A percentile compares a stretch with the other conserved stretches of the same genome.
These are phyloP conservation scores for Morpho deidamia DNA, from an alignment of 2,888 invertebrate genomes.

Conservation along the genomic window DNA sequence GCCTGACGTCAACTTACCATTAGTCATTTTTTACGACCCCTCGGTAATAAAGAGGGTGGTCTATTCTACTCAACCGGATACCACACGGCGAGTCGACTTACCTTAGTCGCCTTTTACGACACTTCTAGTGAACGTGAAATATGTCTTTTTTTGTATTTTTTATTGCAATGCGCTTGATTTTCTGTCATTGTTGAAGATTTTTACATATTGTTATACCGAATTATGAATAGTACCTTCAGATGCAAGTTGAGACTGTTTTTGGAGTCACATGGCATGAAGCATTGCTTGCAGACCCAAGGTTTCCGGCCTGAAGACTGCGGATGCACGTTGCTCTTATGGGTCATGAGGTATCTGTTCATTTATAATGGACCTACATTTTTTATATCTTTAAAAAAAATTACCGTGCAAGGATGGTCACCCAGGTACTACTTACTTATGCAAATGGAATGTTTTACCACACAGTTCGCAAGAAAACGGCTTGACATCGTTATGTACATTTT, in stretches of 20 bases:
- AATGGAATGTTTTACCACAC: conserved; percentile 59
- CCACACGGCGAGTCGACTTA: too few relatives aligned
- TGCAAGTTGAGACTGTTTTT: conserved; percentile 43
- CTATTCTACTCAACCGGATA: too few relatives aligned
- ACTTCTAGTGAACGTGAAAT: too few relatives aligned
- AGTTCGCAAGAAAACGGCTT: conserved; percentile 63
- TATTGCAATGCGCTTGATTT: too few relatives aligned
- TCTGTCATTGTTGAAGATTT: too few relatives aligned
- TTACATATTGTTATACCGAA: not conserved
- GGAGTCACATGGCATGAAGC: conserved; percentile 53
- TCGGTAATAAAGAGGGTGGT: too few relatives aligned
- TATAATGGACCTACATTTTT: not conserved
- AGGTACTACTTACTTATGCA: conserved; percentile 51
- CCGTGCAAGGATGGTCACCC: too few relatives aligned
- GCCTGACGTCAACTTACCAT: too few relatives aligned
- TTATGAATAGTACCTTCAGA: conserved; percentile 39
- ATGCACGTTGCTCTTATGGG: conserved; percentile 69
- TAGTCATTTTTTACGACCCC: too few relatives aligned
- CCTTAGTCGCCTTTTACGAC: too few relatives aligned
- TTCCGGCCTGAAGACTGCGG: conserved; percentile 55
- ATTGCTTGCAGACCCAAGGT: conserved; percentile 65
- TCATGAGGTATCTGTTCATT: conserved; percentile 64
- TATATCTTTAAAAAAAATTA: too few relatives aligned
- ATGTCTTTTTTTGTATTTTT: too few relatives aligned
- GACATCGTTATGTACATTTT: conserved; percentile 56